Evolutionary conservation across 2,888 invertebrate species (phyloP), one percentile per base, ranked within the genome.

Genomic region (Nymphalis polychloros): DNA sequence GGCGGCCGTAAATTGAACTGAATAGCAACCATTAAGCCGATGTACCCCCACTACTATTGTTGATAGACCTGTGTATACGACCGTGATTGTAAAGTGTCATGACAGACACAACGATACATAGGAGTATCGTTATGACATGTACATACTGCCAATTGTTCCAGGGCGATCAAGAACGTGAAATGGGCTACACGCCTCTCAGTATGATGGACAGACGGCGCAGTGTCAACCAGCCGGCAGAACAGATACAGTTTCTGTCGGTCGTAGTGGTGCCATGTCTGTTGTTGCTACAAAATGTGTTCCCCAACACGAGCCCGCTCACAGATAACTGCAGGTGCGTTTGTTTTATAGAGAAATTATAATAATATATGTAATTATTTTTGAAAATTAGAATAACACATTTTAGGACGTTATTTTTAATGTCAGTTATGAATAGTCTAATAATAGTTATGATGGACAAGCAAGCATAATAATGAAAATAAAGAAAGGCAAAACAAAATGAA

Each of bases 151-250:
- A 41, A 62, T 8, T 5, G 48, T 7, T 61, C 8, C 84, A 95
- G 93, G 95, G 95, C 0, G 95, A 95, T 79, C 83, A 85, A 47
- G 94, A 95, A 79, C 94, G 94, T 41, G 82, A 80, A 7, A 87
- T 94, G 89, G 94, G 94, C 57, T 90, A 94, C 78, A 90, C 87
- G 0, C 94, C 95, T 0, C 87, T 94, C 7, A 93, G 94, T 70
- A 93, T 94, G 89, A 94, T 95, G 95, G 94, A 95, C 82, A 86
- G 94, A 57, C 91, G 93, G 3, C 94, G 94, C 76, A 82, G 88
- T 71, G 76, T 88, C 70, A 91, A 92, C 80, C 93, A 94, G 78
- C 94, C 95, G 0, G 93, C 94, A 31, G 94, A 94, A 50, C 95
- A 95, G 88, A 93, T 94, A 20, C 93, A 94, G 81, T 95, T 95